Conservation (phyloP, 2,797 vertebrate genomes). For the Gallinago solitaria region DNA sequence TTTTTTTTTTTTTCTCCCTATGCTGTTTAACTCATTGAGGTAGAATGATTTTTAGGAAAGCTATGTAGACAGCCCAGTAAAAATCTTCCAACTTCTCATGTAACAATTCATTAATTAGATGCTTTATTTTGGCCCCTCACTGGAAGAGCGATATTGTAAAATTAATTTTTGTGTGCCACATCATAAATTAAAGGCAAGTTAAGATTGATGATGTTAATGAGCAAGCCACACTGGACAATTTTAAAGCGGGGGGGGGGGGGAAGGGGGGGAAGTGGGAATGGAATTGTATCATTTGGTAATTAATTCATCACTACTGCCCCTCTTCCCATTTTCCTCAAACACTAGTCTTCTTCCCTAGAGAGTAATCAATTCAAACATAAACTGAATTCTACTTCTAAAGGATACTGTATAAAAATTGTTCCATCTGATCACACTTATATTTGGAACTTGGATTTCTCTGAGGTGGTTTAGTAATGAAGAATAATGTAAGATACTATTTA, state of each 20-base stretch:
- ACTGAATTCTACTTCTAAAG: not conserved
- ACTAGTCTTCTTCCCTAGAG: not conserved
- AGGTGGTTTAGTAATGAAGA: not conserved
- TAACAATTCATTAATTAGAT: not conserved
- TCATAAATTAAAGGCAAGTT: not conserved
- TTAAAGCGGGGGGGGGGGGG: not conserved
- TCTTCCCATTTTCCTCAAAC: not conserved
- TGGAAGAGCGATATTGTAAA: not conserved
- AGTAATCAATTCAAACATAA: not conserved
- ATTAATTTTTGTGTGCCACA: not conserved
- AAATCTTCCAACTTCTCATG: not conserved
- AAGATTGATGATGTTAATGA: not conserved
- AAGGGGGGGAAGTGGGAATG: too few species aligned
- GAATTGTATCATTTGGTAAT: not conserved
- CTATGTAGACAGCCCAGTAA: not conserved
- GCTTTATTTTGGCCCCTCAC: not conserved
- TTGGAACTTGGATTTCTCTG: not conserved
- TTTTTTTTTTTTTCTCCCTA: not conserved
- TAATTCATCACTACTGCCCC: rapidly evolving
- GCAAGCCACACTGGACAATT: not conserved
- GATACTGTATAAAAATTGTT: not conserved
- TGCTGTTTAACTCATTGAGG: not conserved
- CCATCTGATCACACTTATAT: not conserved
- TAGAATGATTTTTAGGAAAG: slow-evolving; percentile 1
- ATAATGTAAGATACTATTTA: not conserved